A percentile compares a stretch with the other conserved stretches of the same genome.
phyloP scores from a whole-genome alignment of 2,797 vertebrate genomes.

The Halcyon chelicuti region DNA sequence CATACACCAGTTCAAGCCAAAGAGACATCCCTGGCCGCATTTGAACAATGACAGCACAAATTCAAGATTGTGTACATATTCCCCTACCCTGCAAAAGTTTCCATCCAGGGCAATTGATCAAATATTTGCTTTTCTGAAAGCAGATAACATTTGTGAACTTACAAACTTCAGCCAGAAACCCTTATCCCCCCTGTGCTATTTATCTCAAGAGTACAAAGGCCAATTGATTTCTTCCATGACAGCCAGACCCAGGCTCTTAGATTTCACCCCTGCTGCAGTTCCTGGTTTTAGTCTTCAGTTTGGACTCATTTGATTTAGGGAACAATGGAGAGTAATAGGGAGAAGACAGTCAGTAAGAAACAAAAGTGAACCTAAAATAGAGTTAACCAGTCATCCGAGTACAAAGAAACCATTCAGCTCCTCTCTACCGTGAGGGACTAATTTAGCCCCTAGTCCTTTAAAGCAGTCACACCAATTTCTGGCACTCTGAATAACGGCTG shows the following conservation, averaged over 20 bases:
- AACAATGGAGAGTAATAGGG: background rate
- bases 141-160: slow-evolving; percentile 23
- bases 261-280: background rate
- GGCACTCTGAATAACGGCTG: background rate
- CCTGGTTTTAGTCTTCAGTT: background rate
- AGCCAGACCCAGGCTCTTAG: background rate
- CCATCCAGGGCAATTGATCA: background rate
- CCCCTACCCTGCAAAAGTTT: background rate
- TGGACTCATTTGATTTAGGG: background rate
- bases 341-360: background rate
- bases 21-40: background rate
- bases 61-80: background rate
- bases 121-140: slow-evolving; percentile 55
- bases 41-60: background rate
- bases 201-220: slow-evolving; percentile 43
- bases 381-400: background rate
- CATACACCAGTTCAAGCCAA: background rate
- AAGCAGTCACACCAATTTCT: background rate
- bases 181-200: background rate
- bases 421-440: background rate
- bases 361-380: background rate
- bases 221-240: slow-evolving; percentile 25
- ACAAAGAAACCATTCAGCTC: background rate
- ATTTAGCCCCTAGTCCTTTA: background rate
- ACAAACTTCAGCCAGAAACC: slow-evolving; percentile 16